Evolutionary conservation across 2,888 invertebrate genomes (phyloP).

Genomic region (Archips xylosteana): DNA sequence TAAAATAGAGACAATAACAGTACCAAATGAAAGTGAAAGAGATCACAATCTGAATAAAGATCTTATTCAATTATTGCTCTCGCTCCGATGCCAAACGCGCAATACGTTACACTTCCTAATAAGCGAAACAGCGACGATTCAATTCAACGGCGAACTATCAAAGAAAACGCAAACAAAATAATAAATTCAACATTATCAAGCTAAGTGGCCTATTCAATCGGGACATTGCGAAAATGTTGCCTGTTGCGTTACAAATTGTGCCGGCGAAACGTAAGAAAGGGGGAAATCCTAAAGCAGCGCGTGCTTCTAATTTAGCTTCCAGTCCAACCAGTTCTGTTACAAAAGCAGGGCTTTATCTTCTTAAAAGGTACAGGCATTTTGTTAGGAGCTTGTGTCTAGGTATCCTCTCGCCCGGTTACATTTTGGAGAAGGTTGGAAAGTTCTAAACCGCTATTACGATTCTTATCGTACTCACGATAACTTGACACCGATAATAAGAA

Average conservation of each 20-base stretch:
- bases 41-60: slow-evolving; percentile 27
- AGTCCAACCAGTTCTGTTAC: slow-evolving; percentile 71
- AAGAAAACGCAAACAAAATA: slow-evolving; percentile 60
- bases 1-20: slow-evolving; percentile 17
- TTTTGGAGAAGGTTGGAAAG: not conserved
- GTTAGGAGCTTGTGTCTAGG: slow-evolving; percentile 53
- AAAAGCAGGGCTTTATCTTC: slow-evolving; percentile 60
- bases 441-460: not conserved
- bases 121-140: slow-evolving; percentile 37
- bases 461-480: not conserved
- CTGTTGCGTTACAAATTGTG: slow-evolving; percentile 76
- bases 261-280: slow-evolving; percentile 67
- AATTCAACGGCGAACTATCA: slow-evolving; percentile 43
- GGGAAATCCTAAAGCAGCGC: slow-evolving; percentile 66
- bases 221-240: slow-evolving; percentile 76
- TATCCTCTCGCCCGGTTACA: slow-evolving; percentile 30
- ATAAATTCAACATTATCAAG: slow-evolving; percentile 58
- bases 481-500: slow-evolving; percentile 2
- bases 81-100: slow-evolving; percentile 15
- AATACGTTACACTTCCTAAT: slow-evolving; percentile 36
- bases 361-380: slow-evolving; percentile 60
- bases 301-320: slow-evolving; percentile 68
- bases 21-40: slow-evolving; percentile 11
- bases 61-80: slow-evolving; percentile 19
- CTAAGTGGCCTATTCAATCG: slow-evolving; percentile 71